A percentile compares a stretch with the other conserved stretches of the same genome.
phyloP scores from a whole-genome alignment of 1,140 invertebrate species.

The Tetramorium simillimum region DNA sequence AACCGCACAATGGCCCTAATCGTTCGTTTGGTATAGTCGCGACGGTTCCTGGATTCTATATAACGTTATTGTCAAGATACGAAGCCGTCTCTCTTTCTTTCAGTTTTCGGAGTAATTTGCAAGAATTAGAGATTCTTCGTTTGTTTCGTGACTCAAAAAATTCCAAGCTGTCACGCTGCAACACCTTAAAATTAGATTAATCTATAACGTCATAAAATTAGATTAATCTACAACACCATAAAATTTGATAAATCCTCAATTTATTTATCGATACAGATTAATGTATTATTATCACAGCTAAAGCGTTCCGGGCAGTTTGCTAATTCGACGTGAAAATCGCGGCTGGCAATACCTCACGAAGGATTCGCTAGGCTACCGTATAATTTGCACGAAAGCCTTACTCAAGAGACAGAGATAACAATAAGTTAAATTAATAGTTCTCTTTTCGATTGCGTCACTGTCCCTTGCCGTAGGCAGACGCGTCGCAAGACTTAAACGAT shows the following conservation, averaged over 20 bases:
- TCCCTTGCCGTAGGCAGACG: background rate
- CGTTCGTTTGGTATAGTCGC: constrained; percentile 36
- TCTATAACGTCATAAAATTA: no score
- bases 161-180: background rate
- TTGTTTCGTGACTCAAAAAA: background rate
- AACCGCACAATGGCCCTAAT: constrained; percentile 80
- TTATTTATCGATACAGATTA: background rate
- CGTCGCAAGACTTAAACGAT: constrained; percentile 31
- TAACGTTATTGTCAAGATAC: background rate
- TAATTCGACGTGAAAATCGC: constrained; percentile 4
- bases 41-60: constrained; percentile 50
- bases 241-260: background rate
- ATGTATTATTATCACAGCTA: background rate
- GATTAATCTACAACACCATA: no score
- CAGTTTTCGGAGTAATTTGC: background rate
- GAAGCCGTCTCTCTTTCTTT: background rate
- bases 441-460: background rate
- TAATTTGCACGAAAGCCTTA: constrained; percentile 44
- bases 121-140: background rate
- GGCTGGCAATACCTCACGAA: background rate
- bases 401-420: constrained; percentile 35
- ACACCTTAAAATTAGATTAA: no score
- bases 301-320: background rate
- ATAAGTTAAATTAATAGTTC: constrained; percentile 21
- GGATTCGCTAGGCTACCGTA: constrained; percentile 6